These are phyloP conservation scores for Copsychus sechellarum DNA, from an alignment of 2,113 vertebrate species.

Conservation along the genomic window DNA sequence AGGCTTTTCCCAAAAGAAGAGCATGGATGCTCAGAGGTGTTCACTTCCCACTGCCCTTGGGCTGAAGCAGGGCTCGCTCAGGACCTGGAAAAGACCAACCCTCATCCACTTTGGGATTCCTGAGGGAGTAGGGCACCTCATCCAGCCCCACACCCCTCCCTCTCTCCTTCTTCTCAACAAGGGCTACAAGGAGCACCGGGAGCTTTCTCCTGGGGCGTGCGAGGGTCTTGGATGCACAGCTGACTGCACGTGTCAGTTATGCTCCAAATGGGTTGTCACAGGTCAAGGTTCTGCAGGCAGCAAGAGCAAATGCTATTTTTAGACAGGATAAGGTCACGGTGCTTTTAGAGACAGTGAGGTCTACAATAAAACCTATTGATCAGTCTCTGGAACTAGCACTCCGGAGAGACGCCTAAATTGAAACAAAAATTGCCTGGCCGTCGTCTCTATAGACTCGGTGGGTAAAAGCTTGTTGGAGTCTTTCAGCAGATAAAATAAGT, in stretches of 20 bases:
- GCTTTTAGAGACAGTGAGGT: conserved; percentile 85
- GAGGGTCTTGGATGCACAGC: conserved; percentile 74
- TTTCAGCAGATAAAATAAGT: conserved; percentile 76
- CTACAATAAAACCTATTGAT: conserved; percentile 88
- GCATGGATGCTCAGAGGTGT: neutral
- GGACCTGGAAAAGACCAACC: neutral
- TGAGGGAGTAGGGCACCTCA: neutral
- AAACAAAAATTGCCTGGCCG: conserved; percentile 79
- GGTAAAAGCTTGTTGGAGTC: conserved; percentile 84
- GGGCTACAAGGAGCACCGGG: neutral
- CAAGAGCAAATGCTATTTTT: conserved; percentile 84
- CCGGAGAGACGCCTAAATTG: conserved; percentile 77
- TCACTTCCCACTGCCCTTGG: fast-evolving
- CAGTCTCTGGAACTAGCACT: conserved; percentile 80
- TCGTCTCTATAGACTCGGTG: conserved; percentile 66
- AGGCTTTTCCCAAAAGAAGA: neutral
- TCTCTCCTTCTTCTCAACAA: neutral
- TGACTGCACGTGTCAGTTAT: conserved; percentile 82
- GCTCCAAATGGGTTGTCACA: conserved; percentile 84
- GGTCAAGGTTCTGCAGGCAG: conserved; percentile 82
- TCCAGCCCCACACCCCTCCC: neutral
- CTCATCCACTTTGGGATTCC: neutral
- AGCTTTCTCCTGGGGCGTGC: neutral
- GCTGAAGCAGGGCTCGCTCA: neutral
- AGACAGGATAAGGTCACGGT: conserved; percentile 79